phyloP scores from a whole-genome alignment of 2,797 vertebrate genomes.

The Crocodylus rhombifer region DNA sequence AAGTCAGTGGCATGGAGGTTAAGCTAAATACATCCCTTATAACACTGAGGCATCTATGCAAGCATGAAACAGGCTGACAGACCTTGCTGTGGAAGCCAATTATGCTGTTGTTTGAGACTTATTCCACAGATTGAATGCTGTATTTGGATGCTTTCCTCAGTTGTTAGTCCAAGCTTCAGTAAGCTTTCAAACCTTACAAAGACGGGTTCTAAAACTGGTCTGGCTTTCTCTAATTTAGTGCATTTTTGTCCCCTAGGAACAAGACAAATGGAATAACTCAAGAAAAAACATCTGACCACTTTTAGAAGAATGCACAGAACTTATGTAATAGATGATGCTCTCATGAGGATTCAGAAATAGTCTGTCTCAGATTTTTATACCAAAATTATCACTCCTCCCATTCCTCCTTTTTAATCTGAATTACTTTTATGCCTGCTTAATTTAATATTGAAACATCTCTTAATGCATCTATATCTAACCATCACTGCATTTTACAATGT shows the following conservation, averaged over 20 bases:
- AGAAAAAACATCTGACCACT: background rate
- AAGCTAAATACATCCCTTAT: no score
- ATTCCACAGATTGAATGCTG: background rate
- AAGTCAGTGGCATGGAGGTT: no score
- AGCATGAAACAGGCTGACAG: background rate
- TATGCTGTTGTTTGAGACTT: background rate
- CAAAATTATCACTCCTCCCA: background rate
- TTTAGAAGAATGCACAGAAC: background rate
- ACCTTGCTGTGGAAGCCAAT: background rate
- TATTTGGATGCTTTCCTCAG: background rate
- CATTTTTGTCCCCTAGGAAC: background rate
- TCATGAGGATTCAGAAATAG: rapidly evolving
- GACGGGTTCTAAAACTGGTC: background rate
- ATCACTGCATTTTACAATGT: background rate
- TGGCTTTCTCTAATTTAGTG: background rate
- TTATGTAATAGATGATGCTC: background rate
- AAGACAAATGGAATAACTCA: background rate
- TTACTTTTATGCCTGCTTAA: background rate
- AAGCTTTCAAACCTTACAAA: background rate
- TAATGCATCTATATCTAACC: background rate
- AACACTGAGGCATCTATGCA: no score
- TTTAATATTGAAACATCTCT: background rate
- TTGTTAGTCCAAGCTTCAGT: background rate
- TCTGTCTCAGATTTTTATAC: background rate
- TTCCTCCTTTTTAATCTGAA: background rate